Percentiles rank a stretch among this genome's conserved stretches.
phyloP scores from a whole-genome alignment of 2,888 invertebrate species.

The Sthenelais limicola region DNA sequence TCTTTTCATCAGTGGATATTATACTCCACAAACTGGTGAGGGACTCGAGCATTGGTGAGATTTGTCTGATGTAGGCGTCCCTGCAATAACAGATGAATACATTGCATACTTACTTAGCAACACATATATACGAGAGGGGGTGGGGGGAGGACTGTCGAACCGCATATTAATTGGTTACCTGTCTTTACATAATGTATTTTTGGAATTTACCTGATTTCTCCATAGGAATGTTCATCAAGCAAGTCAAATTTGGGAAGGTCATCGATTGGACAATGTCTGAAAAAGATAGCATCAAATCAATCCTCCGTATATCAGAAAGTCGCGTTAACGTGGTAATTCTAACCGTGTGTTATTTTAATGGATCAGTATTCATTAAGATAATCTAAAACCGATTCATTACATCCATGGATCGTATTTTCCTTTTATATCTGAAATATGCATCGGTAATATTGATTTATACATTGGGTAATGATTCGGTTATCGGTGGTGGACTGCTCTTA shows the following conservation, averaged over 20 bases:
- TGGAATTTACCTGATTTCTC: constrained; percentile 59
- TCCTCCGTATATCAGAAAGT: no score
- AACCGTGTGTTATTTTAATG: no score
- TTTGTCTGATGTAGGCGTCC: constrained; percentile 55
- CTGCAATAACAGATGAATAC: constrained; percentile 46
- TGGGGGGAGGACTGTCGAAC: neutral
- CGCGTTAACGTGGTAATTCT: neutral
- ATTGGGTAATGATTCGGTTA: no score
- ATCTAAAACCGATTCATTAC: no score
- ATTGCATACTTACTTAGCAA: neutral
- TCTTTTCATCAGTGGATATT: constrained; percentile 62
- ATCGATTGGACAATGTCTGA: constrained; percentile 63
- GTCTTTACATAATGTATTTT: constrained; percentile 61
- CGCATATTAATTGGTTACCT: constrained; percentile 53
- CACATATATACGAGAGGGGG: neutral
- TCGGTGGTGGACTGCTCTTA: no score
- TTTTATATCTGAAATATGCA: no score
- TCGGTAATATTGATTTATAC: no score
- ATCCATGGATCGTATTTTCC: no score
- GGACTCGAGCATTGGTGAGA: constrained; percentile 61
- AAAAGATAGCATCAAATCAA: neutral
- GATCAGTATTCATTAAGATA: no score
- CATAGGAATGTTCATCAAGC: constrained; percentile 66
- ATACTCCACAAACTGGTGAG: constrained; percentile 57
- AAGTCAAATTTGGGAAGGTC: constrained; percentile 66